Base-by-base conservation (phyloP, 1,140 invertebrate genomes). In the Bicyclus anynana region DNA sequence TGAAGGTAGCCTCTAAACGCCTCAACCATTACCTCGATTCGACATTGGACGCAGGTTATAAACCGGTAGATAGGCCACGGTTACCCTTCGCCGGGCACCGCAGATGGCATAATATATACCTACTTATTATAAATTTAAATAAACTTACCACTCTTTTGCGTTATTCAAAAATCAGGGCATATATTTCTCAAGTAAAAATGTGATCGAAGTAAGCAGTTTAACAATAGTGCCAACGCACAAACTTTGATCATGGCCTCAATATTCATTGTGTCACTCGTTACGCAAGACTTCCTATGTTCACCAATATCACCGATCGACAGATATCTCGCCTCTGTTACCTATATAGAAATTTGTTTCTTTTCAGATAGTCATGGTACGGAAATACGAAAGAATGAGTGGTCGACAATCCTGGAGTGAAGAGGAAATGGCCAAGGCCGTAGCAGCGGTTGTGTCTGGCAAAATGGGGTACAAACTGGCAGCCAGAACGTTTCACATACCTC, bases 341-440 rank as follows among this genome's bases (percentile, higher is more conserved):
- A 44, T 20, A 44, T 18, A 44, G 40, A 33, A 29, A 49, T 55
- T 59, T 4, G 55, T 69, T 48, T 66, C 16, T 62, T 82, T 82
- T 42, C 80, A 85, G 84, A 77, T 53, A 69, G 73, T 66, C 68
- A 80, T 90, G 89, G 84, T 91, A 52, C 69, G 84, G 56, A 88
- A 75, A 76, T 90, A 89, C 77, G 87, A 87, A 74, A 87, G 89
- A 67, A 88, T 87, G 77, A 89, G 84, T 62, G 82, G 86, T 47
- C 79, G 88, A 48, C 87, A 89, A 73, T 81, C 78, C 33, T 89
- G 89, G 89, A 83, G 67, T 64, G 81, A 87, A 74, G 86, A 88
- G 53, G 78, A 85, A 60, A 89, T 90, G 89, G 80, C 85, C 26
- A 80, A 77, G 63, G 87, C 89, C 21, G 87, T 89, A 10, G 76